Conservation (phyloP, 2,888 invertebrate genomes). For the Melipona bicolor region DNA sequence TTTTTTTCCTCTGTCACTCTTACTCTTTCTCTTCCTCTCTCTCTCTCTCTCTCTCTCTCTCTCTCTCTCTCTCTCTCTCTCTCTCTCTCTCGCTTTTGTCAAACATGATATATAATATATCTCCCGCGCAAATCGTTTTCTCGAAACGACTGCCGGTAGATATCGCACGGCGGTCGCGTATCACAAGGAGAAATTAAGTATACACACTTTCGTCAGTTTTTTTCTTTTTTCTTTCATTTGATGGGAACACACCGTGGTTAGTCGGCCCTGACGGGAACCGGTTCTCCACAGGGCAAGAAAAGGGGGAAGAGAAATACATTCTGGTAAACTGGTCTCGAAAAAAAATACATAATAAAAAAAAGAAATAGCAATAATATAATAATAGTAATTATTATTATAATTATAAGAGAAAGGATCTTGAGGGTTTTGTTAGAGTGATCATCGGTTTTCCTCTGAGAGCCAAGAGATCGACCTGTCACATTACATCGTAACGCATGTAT, state of each 20-base stretch:
- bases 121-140: conserved; percentile 53
- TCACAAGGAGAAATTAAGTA: conserved; percentile 82
- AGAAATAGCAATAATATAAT: background rate
- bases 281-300: conserved; percentile 7
- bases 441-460: conserved; percentile 78
- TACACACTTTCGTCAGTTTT: conserved; percentile 64
- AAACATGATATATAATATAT: conserved; percentile 38
- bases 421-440: conserved; percentile 59
- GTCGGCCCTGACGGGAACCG: conserved; percentile 10
- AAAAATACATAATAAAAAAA: conserved; percentile 33
- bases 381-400: background rate
- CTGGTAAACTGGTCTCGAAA: conserved; percentile 38
- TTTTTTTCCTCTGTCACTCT: background rate
- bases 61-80: conserved; percentile 25
- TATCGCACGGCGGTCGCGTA: conserved; percentile 55
- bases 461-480: conserved; percentile 82
- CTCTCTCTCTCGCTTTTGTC: conserved; percentile 29
- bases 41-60: conserved; percentile 20
- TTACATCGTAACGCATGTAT: conserved; percentile 62
- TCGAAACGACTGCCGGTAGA: conserved; percentile 34
- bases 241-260: background rate
- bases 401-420: conserved; percentile 21
- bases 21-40: background rate
- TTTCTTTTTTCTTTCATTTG: background rate
- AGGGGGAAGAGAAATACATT: conserved; percentile 18